These are phyloP conservation scores for Calephelis virginiensis DNA, from an alignment of 1,140 invertebrate species.

Conservation along the genomic window DNA sequence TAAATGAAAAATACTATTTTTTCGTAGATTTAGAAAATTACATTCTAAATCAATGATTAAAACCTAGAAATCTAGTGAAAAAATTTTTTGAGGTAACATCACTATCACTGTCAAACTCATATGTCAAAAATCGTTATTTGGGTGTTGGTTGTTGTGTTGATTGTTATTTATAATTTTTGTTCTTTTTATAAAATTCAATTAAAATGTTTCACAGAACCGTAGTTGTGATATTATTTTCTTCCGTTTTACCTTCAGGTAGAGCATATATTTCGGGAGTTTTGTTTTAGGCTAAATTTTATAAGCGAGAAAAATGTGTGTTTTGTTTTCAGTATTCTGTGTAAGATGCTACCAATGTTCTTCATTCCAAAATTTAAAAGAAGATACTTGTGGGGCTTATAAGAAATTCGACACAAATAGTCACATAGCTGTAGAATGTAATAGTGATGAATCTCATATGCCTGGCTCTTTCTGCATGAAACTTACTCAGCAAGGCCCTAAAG, in stretches of 20 bases:
- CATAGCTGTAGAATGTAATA: conserved; percentile 92
- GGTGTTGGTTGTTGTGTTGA: neutral
- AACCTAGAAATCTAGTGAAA: too few species aligned
- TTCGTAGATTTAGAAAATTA: too few species aligned
- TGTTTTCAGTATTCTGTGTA: conserved; percentile 81
- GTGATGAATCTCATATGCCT: conserved; percentile 92
- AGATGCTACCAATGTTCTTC: conserved; percentile 94
- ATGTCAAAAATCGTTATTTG: too few species aligned
- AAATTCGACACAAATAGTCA: conserved; percentile 89
- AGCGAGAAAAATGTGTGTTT: too few species aligned
- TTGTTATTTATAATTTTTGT: neutral
- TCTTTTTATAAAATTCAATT: too few species aligned
- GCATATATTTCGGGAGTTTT: too few species aligned
- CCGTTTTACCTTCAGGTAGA: conserved; percentile 23
- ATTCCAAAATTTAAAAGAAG: conserved; percentile 81
- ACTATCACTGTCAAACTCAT: too few species aligned
- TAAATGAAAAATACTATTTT: too few species aligned
- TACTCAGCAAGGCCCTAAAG: conserved; percentile 91
- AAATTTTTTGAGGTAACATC: too few species aligned
- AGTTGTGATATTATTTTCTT: conserved; percentile 12
- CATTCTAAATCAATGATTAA: too few species aligned
- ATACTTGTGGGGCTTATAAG: conserved; percentile 93
- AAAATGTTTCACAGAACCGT: neutral
- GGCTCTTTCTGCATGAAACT: conserved; percentile 97
- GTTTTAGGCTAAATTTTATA: too few species aligned